Evolutionary conservation across 2,888 invertebrate species (phyloP), one percentile per base, ranked within the genome.

Genomic region (Acanthosepion pharaonis): DNA sequence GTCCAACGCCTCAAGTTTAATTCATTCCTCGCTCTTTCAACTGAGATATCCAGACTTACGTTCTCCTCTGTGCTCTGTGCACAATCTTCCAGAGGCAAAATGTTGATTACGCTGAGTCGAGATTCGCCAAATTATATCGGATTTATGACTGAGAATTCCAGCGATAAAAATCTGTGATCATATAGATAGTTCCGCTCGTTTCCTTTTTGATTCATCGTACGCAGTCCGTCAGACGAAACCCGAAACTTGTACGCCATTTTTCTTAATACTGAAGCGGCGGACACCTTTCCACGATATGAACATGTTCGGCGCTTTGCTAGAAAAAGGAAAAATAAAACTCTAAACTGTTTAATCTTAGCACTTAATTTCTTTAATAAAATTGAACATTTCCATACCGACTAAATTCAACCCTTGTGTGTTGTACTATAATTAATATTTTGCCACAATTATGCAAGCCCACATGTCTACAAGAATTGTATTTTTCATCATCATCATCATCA

Each of bases 81-180:
- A n/a, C n/a, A 33, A 78, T 33, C n/a, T n/a, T 78, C n/a, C 78
- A 33, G 23, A 9, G 59, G 78, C n/a, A 33, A 78, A 78, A 78
- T 78, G 78, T 78, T 78, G 78, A 78, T 78, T 78, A 78, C 8
- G 15, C 78, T n/a, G 4, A n/a, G 78, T n/a, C 78, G n/a, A 78
- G n/a, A n/a, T 78, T n/a, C 15, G n/a, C n/a, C 78, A 78, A 78
- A n/a, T 78, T n/a, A 78, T 78, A 78, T 78, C n/a, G 78, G 78
- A 78, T 78, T 78, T 78, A 78, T 78, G 78, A 78, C n/a, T n/a
- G n/a, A 78, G 78, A n/a, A 78, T 78, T n/a, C n/a, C 78, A 15
- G 78, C 78, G 78, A 78, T 78, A 78, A 78, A 78, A 78, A 78
- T 78, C 78, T 78, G n/a, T n/a, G n/a, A 78, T 33, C 78, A 8